phyloP scores from a whole-genome alignment of 92 coral and sea anemone genomes.

The Porites cylindrica region DNA sequence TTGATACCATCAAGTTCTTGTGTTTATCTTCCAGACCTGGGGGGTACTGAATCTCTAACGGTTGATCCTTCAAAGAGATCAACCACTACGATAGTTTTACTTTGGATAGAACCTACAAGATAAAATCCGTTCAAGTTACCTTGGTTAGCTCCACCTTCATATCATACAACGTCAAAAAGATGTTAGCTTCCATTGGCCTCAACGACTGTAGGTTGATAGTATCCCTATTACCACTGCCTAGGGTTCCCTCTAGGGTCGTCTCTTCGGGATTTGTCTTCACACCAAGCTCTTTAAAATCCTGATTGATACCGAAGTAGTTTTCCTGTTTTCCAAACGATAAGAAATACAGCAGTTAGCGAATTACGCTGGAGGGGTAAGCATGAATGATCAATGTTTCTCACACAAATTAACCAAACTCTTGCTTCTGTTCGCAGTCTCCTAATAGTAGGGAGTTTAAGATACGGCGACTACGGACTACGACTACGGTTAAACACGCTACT shows the following conservation, averaged over 20 bases:
- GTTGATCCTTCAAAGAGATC: too few species aligned
- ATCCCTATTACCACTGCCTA: conserved; percentile 20
- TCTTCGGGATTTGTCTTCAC: conserved; percentile 25
- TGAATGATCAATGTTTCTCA: too few species aligned
- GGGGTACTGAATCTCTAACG: too few species aligned
- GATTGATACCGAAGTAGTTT: conserved; percentile 95
- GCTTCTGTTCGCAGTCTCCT: too few species aligned
- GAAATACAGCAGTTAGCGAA: not conserved
- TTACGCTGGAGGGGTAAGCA: not conserved
- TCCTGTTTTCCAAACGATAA: conserved; percentile 66
- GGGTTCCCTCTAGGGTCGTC: conserved; percentile 19
- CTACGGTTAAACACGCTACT: too few species aligned
- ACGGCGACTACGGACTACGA: too few species aligned
- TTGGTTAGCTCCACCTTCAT: conserved; percentile 91
- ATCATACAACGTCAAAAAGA: conserved; percentile 80
- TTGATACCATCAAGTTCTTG: too few species aligned
- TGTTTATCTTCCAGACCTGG: too few species aligned
- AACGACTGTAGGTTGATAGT: conserved; percentile 74
- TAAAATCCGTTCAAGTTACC: conserved; percentile 51
- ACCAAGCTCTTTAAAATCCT: conserved; percentile 80
- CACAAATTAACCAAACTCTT: too few species aligned
- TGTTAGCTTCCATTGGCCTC: conserved; percentile 95
- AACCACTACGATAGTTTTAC: too few species aligned
- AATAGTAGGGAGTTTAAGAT: too few species aligned
- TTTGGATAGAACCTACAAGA: too few species aligned